phyloP scores from a whole-genome alignment of 1,140 invertebrate genomes.

The Nautilus pompilius region DNA sequence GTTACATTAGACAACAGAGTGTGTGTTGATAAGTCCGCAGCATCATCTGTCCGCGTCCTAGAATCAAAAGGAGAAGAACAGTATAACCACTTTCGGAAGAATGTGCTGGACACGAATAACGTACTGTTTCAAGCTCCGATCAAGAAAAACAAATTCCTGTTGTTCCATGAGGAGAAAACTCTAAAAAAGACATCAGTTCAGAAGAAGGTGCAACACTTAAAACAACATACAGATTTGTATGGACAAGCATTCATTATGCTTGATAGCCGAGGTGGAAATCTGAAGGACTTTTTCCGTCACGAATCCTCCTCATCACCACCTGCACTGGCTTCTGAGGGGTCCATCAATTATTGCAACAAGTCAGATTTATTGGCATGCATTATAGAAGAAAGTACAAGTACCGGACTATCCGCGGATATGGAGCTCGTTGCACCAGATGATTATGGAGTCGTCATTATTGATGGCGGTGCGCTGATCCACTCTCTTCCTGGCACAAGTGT shows the following conservation, averaged over 20 bases:
- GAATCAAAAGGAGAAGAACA: no score
- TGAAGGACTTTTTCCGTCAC: no score
- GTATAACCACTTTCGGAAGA: not conserved
- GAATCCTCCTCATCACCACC: no score
- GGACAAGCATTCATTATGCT: no score
- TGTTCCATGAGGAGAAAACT: not conserved
- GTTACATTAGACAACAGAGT: not conserved
- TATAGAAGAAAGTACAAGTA: not conserved
- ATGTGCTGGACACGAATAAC: not conserved
- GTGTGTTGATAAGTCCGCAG: no score
- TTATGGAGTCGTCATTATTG: not conserved
- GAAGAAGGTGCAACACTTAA: no score
- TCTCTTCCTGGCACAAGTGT: no score
- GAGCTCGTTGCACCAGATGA: not conserved
- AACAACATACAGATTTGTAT: no score
- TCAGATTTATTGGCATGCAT: not conserved
- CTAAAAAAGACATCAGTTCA: not conserved
- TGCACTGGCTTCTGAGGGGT: not conserved
- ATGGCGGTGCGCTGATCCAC: no score
- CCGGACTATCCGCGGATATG: not conserved
- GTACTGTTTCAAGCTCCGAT: no score
- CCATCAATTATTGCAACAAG: not conserved
- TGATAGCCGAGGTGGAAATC: no score
- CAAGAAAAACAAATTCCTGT: not conserved
- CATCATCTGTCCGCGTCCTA: no score